A percentile compares a stretch with the other conserved stretches of the same genome.
Evolutionary conservation across 2,113 vertebrate species (phyloP).

Genomic region (Xerus inauris): DNA sequence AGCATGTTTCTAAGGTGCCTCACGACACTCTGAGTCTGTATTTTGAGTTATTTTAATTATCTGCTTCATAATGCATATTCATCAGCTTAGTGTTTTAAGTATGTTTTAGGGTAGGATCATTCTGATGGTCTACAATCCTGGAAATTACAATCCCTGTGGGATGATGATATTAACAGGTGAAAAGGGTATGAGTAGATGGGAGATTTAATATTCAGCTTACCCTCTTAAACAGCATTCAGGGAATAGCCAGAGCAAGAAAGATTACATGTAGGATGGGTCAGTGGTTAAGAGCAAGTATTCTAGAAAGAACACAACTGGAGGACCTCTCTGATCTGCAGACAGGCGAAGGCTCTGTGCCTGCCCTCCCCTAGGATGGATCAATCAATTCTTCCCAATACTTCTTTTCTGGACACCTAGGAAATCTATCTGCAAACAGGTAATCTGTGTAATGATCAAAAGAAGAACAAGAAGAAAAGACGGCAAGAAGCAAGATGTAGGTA

Average conservation of each 20-base stretch:
- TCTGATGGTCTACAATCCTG: not conserved
- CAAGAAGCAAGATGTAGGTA: not conserved
- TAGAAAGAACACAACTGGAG: not conserved
- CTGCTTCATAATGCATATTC: slow-evolving; percentile 31
- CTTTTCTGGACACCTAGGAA: not conserved
- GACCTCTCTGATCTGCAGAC: not conserved
- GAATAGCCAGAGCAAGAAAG: not conserved
- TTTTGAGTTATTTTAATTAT: slow-evolving; percentile 4
- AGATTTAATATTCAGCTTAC: slow-evolving; percentile 11
- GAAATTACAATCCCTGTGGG: not conserved
- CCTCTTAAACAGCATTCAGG: not conserved
- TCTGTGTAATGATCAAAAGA: not conserved
- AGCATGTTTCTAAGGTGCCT: not conserved
- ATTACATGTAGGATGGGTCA: not conserved
- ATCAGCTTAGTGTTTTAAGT: not conserved
- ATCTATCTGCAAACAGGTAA: not conserved
- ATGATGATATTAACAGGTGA: not conserved
- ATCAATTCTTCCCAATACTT: not conserved
- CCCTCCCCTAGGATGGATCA: not conserved
- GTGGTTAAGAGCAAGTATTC: not conserved
- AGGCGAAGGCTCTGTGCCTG: not conserved
- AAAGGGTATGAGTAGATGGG: not conserved
- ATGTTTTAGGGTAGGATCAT: not conserved
- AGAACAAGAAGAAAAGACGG: not conserved
- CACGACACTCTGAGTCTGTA: not conserved